Conservation (phyloP, 2,113 vertebrate genomes). For the Tor tambroides region DNA sequence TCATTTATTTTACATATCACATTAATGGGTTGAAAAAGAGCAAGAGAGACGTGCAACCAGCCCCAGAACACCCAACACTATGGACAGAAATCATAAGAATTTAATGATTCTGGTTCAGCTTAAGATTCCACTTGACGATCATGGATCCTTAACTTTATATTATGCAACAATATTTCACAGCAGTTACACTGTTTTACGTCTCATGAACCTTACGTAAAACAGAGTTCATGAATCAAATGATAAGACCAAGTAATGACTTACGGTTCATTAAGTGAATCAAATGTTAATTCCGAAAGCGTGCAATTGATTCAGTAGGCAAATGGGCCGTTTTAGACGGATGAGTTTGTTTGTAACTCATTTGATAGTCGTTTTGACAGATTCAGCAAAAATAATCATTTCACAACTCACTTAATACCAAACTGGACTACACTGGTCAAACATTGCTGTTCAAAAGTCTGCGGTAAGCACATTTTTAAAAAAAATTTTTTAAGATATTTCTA, state of each 20-base stretch:
- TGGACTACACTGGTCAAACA: not conserved
- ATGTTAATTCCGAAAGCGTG: not conserved
- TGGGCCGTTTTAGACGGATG: not conserved
- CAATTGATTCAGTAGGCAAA: not conserved
- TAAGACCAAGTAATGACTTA: not conserved
- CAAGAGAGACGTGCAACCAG: not conserved
- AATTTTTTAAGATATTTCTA: not conserved
- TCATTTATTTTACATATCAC: slow-evolving; percentile 52
- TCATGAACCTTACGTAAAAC: not conserved
- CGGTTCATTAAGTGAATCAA: not conserved
- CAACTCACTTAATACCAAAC: not conserved
- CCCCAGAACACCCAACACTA: not conserved
- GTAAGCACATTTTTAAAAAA: not conserved
- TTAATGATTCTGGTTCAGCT: not conserved
- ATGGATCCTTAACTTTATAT: not conserved
- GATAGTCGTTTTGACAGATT: slow-evolving; percentile 7
- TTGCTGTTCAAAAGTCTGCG: not conserved
- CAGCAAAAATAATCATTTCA: not conserved
- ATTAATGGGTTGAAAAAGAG: slow-evolving; percentile 33
- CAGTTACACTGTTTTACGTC: not conserved
- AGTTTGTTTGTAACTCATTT: not conserved
- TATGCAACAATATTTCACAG: not conserved
- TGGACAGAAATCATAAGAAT: not conserved
- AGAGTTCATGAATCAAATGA: not conserved
- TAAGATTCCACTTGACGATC: not conserved